Evolutionary conservation across 2,888 invertebrate genomes (phyloP).

Genomic region (Alcis repandata): DNA sequence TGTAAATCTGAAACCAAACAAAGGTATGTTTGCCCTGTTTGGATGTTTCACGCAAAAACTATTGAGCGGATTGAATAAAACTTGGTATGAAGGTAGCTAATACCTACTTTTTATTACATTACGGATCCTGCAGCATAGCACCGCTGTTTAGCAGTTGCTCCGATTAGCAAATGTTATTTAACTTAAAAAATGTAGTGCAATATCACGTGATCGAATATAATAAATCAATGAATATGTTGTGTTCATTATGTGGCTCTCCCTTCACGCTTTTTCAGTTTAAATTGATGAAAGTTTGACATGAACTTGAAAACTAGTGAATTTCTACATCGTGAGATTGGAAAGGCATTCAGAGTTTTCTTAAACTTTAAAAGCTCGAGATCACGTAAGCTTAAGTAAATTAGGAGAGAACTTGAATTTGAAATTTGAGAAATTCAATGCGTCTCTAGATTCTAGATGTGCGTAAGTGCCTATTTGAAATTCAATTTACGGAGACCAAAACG

Average conservation of each 20-base stretch:
- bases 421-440: background rate
- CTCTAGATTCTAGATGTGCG: background rate
- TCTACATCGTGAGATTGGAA: constrained; percentile 1
- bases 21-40: too few species aligned
- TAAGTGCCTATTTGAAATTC: background rate
- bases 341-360: background rate
- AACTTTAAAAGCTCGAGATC: constrained; percentile 6
- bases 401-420: too few species aligned
- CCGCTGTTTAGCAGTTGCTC: too few species aligned
- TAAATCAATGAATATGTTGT: constrained; percentile 18
- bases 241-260: background rate
- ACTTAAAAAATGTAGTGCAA: constrained; percentile 10
- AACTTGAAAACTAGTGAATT: background rate
- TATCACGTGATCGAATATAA: constrained; percentile 15
- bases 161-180: too few species aligned
- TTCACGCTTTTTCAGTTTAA: background rate
- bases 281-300: background rate
- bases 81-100: too few species aligned
- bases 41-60: too few species aligned
- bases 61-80: too few species aligned
- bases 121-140: too few species aligned
- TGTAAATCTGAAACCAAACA: too few species aligned
- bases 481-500: constrained; percentile 8
- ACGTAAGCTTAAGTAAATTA: constrained; percentile 1
- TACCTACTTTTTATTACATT: too few species aligned